Evolutionary conservation across 1,140 invertebrate genomes (phyloP).

Genomic region (Drosophila gunungcola): DNA sequence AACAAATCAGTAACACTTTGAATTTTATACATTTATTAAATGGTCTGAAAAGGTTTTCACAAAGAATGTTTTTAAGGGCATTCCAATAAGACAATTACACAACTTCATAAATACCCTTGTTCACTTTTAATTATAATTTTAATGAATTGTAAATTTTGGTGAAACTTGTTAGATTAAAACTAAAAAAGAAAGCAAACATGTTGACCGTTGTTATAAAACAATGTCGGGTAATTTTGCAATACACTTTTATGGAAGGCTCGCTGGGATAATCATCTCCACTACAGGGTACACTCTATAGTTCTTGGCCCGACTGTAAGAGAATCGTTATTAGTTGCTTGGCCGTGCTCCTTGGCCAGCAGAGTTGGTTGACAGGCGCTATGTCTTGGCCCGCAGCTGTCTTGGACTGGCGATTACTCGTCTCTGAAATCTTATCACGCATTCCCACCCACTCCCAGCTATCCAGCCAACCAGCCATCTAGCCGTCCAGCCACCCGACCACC

Average conservation of each 20-base stretch:
- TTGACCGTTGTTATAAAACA: not conserved
- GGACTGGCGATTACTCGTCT: conserved; percentile 60
- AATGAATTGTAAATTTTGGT: too few relatives aligned
- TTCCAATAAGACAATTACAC: too few relatives aligned
- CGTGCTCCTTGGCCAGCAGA: conserved; percentile 15
- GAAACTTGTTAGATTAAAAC: too few relatives aligned
- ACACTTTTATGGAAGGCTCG: conserved; percentile 7
- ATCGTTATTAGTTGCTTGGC: conserved; percentile 22
- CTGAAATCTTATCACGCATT: conserved; percentile 67
- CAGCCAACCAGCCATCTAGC: not conserved
- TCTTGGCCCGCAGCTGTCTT: conserved; percentile 52
- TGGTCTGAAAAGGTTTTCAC: too few relatives aligned
- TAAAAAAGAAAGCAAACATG: not conserved
- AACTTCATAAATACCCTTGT: too few relatives aligned
- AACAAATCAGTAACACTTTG: too few relatives aligned
- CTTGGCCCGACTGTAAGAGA: not conserved
- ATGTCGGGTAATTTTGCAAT: conserved; percentile 1
- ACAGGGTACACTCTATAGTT: not conserved
- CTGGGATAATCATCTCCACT: not conserved
- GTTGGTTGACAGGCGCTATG: conserved; percentile 36
- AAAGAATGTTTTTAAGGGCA: too few relatives aligned
- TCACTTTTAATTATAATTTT: too few relatives aligned
- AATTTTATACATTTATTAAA: too few relatives aligned
- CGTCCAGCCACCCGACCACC: conserved; percentile 1
- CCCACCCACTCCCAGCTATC: not conserved